These are phyloP conservation scores for Aurelia coerulea DNA, from an alignment of 30 jellyfish, hydroid and myxozoan genomes.

Conservation along the genomic window DNA sequence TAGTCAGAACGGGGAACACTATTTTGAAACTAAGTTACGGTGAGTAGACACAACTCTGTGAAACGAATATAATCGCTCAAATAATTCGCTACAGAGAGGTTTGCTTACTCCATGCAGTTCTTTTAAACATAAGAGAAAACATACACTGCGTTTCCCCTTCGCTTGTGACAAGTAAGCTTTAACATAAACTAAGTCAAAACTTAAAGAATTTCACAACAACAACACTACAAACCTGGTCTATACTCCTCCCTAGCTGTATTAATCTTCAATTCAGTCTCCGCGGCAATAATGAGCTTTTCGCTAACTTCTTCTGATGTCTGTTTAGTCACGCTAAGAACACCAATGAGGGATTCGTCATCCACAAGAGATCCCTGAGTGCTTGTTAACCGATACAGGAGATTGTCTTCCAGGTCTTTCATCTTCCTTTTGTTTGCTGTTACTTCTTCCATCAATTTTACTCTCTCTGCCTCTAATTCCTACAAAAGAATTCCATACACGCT, in stretches of 20 bases:
- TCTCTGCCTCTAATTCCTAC: constrained; percentile 90
- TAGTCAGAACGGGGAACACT: too few species aligned
- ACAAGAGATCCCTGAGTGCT: constrained; percentile 91
- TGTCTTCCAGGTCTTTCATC: constrained; percentile 91
- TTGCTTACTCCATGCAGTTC: too few species aligned
- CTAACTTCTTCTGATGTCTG: constrained; percentile 90
- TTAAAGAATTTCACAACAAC: too few species aligned
- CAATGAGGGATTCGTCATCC: constrained; percentile 86
- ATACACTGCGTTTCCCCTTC: too few species aligned
- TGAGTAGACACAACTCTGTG: too few species aligned
- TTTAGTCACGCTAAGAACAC: constrained; percentile 79
- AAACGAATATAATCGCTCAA: too few species aligned
- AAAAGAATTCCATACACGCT: neutral
- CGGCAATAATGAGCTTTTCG: constrained; percentile 81
- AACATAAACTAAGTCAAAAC: too few species aligned
- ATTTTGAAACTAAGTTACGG: too few species aligned
- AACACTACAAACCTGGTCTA: constrained; percentile 68
- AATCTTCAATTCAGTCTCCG: constrained; percentile 85
- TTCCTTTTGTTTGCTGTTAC: constrained; percentile 80
- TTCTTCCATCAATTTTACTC: constrained; percentile 83
- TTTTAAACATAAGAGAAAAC: too few species aligned
- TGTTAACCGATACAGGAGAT: constrained; percentile 76
- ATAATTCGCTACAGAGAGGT: too few species aligned
- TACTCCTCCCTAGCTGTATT: constrained; percentile 93
- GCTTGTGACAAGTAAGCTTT: too few species aligned